Percentiles rank a stretch among this genome's conserved stretches.
phyloP scores from a whole-genome alignment of 2,113 vertebrate species.

The Physeter macrocephalus region DNA sequence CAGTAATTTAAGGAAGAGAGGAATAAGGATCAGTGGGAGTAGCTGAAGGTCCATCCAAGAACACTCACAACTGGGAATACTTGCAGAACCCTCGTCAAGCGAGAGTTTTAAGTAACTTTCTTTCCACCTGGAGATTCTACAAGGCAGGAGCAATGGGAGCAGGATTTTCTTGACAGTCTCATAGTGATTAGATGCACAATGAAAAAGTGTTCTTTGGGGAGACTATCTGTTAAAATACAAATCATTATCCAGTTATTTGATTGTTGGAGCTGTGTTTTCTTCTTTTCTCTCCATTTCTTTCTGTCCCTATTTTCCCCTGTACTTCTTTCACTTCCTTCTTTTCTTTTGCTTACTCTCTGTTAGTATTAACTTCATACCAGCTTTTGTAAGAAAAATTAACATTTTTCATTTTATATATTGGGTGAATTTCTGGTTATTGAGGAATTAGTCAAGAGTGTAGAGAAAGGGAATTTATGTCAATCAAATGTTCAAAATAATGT shows the following conservation, averaged over 20 bases:
- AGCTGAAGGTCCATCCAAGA: not conserved
- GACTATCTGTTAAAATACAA: not conserved
- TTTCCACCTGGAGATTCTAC: not conserved
- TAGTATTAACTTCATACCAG: not conserved
- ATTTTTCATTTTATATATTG: not conserved
- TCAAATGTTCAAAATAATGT: not conserved
- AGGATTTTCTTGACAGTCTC: not conserved
- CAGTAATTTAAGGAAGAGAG: not conserved
- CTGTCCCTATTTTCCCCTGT: not conserved
- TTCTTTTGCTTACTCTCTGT: not conserved
- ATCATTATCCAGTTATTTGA: not conserved
- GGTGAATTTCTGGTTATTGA: not conserved
- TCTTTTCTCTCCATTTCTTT: not conserved
- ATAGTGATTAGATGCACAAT: not conserved
- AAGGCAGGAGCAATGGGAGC: not conserved
- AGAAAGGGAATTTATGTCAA: not conserved
- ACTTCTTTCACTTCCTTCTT: not conserved
- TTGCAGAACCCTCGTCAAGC: not conserved
- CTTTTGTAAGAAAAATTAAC: not conserved
- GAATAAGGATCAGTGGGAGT: not conserved
- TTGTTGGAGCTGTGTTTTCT: not conserved
- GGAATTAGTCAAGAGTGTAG: not conserved
- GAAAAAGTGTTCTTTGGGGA: not conserved
- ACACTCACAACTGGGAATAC: not conserved
- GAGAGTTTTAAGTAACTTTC: not conserved